Conservation (phyloP, 37 sponge, comb jelly and placozoan species). For the Cladorhizidae sp. region DNA sequence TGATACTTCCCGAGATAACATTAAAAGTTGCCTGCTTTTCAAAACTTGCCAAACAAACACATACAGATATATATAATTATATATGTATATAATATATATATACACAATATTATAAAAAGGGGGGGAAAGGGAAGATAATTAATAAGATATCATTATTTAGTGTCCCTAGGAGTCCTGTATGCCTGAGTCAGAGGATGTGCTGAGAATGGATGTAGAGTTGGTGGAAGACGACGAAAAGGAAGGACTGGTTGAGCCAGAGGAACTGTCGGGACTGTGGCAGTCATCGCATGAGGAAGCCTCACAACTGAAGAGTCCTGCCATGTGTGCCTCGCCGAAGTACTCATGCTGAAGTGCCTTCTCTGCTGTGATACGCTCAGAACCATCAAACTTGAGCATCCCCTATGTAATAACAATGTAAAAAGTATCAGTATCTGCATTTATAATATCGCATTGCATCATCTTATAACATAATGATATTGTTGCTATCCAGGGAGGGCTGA, state of each 20-base stretch:
- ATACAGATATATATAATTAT: too few species aligned
- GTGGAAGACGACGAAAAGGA: neutral
- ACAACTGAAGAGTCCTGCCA: neutral
- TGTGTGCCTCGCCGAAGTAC: constrained; percentile 26
- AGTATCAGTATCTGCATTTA: neutral
- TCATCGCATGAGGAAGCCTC: constrained; percentile 15
- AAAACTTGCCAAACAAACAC: too few species aligned
- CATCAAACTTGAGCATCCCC: constrained; percentile 60
- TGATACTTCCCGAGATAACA: too few species aligned
- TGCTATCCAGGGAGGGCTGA: too few species aligned
- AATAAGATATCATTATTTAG: too few species aligned
- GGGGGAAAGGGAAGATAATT: too few species aligned
- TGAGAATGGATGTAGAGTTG: constrained; percentile 5
- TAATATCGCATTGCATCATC: neutral
- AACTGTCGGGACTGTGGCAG: constrained; percentile 17
- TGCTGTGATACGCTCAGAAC: constrained; percentile 49
- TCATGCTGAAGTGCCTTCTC: constrained; percentile 47
- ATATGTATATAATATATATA: too few species aligned
- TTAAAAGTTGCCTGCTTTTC: too few species aligned
- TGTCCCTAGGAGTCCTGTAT: constrained; percentile 21
- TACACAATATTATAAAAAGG: too few species aligned
- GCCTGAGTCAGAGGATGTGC: constrained; percentile 40
- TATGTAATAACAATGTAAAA: constrained; percentile 18
- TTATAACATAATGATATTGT: too few species aligned
- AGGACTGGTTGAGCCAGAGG: neutral